phyloP scores from a whole-genome alignment of 2,113 vertebrate genomes.

The Tychaedon coryphoeus region DNA sequence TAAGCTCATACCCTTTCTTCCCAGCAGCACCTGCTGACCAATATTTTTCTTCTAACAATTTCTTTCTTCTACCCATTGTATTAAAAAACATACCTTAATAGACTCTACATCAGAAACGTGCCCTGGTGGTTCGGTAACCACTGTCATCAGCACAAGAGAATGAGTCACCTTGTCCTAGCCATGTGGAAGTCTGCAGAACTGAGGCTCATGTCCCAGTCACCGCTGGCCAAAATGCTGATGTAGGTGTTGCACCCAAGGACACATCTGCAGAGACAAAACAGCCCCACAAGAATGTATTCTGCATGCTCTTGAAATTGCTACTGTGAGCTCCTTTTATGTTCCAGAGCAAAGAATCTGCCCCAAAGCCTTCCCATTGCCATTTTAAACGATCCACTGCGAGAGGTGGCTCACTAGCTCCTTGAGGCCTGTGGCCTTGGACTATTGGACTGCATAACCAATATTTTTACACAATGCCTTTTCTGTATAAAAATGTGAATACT shows the following conservation, averaged over 20 bases:
- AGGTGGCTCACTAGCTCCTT: not conserved
- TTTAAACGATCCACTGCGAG: not conserved
- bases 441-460: not conserved
- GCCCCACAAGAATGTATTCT: not conserved
- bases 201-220: not conserved
- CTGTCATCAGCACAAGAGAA: not conserved
- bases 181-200: not conserved
- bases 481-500: not conserved
- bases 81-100: not conserved
- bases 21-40: not conserved
- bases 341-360: not conserved
- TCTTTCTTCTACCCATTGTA: not conserved
- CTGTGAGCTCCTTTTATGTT: not conserved
- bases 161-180: not conserved
- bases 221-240: not conserved
- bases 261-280: not conserved
- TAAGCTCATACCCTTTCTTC: not conserved
- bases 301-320: not conserved
- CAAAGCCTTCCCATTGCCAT: not conserved
- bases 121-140: not conserved
- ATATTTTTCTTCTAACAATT: not conserved
- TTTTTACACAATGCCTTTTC: not conserved
- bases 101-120: not conserved
- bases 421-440: not conserved
- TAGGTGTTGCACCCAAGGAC: not conserved